Base-by-base conservation (phyloP, 2,888 invertebrate species). In the Homarus gammarus region DNA sequence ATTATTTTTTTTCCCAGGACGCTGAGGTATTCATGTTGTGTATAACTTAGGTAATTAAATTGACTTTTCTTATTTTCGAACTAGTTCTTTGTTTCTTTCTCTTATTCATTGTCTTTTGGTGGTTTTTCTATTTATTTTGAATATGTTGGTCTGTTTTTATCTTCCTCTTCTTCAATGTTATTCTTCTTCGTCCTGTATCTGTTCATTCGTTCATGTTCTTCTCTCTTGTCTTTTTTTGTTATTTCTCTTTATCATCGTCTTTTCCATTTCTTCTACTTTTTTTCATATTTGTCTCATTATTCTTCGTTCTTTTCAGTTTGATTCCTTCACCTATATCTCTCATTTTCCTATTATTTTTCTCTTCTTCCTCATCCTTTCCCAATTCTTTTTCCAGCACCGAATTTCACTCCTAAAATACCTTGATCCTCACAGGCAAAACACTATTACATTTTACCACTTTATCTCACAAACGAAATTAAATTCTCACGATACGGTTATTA, bases 361-460 rank as follows among this genome's bases (percentile, higher is more conserved):
- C 70, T 68, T 68, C 70, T 68, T 68, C 70, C 12, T 68, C 70
- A 8, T 68, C 70, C 12, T 68, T 15, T 68, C 12, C 70, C 12
- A 8, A 5, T 12, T 68, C 70, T 68, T 68, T 15, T 68, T 68
- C 70, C n/a, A n/a, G n/a, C n/a, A n/a, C n/a, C n/a, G n/a, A n/a
- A n/a, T n/a, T n/a, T n/a, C n/a, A n/a, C n/a, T n/a, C n/a, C n/a
- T n/a, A n/a, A n/a, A n/a, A n/a, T n/a, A n/a, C n/a, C n/a, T n/a
- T n/a, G n/a, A n/a, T n/a, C n/a, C n/a, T n/a, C n/a, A n/a, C n/a
- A n/a, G n/a, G n/a, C n/a, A n/a, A n/a, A n/a, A n/a, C n/a, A n/a
- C n/a, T n/a, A n/a, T n/a, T n/a, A n/a, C n/a, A n/a, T n/a, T n/a
- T n/a, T n/a, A n/a, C n/a, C n/a, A n/a, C n/a, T n/a, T n/a, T n/a